Evolutionary conservation across 2,797 vertebrate species (phyloP).

Genomic region (Pterois miles): DNA sequence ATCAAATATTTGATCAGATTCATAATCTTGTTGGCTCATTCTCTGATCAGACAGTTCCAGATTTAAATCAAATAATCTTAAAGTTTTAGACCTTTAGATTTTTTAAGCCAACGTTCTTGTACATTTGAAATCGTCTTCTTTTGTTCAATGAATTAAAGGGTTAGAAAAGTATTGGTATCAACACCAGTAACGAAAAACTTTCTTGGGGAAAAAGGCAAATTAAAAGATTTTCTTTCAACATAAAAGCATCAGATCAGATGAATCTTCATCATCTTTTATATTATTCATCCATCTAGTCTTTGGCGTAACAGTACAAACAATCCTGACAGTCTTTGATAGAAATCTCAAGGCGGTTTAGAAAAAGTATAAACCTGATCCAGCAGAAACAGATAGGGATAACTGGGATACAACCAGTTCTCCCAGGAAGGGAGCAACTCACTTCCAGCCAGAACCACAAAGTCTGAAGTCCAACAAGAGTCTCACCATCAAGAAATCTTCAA

Average conservation of each 20-base stretch:
- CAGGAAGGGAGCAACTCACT: not conserved
- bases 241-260: not conserved
- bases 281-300: conserved; percentile 5
- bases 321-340: not conserved
- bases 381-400: not conserved
- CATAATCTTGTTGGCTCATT: too few relatives aligned
- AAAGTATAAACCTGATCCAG: not conserved
- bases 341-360: not conserved
- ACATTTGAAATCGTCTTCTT: too few relatives aligned
- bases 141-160: not conserved
- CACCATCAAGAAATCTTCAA: too few relatives aligned
- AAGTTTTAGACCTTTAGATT: too few relatives aligned
- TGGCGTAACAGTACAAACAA: not conserved
- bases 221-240: not conserved
- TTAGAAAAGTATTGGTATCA: not conserved
- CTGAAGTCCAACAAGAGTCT: too few relatives aligned
- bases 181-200: not conserved
- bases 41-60: too few relatives aligned
- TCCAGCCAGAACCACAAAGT: too few relatives aligned
- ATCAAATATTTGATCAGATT: too few relatives aligned
- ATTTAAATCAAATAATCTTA: too few relatives aligned
- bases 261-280: not conserved
- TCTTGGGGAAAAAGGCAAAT: not conserved
- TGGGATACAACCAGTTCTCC: not conserved
- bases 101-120: too few relatives aligned